phyloP scores from a whole-genome alignment of 2,113 vertebrate genomes.

The Calidris pygmaea region DNA sequence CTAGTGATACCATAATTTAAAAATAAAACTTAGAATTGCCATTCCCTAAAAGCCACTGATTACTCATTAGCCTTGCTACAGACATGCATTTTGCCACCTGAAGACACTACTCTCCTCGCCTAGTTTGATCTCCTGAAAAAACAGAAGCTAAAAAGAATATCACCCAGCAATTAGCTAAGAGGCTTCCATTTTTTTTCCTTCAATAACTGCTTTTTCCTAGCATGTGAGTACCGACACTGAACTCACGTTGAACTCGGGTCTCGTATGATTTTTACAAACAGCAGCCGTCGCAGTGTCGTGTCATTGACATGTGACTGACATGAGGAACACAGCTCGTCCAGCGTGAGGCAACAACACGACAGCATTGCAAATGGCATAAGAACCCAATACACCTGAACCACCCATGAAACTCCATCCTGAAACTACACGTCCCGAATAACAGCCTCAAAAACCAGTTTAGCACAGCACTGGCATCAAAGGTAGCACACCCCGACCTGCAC shows the following conservation, averaged over 20 bases:
- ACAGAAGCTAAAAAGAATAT: neutral
- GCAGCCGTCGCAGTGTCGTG: fast-evolving
- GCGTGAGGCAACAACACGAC: fast-evolving
- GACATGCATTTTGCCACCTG: neutral
- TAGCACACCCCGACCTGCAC: neutral
- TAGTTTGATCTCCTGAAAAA: neutral
- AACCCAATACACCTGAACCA: fast-evolving
- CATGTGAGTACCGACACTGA: neutral
- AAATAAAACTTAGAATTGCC: neutral
- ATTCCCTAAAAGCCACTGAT: neutral
- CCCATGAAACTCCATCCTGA: neutral
- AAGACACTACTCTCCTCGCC: neutral
- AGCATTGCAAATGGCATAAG: neutral
- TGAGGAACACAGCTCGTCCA: neutral
- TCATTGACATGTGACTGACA: neutral
- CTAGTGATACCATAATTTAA: neutral
- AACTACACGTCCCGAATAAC: neutral
- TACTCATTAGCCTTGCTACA: neutral
- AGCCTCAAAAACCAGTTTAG: neutral
- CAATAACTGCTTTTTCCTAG: neutral
- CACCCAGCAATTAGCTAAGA: neutral
- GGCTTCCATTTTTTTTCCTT: neutral
- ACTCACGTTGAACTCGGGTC: neutral
- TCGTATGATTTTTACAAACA: neutral
- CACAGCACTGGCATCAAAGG: neutral